These are phyloP conservation scores for Euborellia annulipes DNA, from an alignment of 1,140 invertebrate species.

Conservation along the genomic window DNA sequence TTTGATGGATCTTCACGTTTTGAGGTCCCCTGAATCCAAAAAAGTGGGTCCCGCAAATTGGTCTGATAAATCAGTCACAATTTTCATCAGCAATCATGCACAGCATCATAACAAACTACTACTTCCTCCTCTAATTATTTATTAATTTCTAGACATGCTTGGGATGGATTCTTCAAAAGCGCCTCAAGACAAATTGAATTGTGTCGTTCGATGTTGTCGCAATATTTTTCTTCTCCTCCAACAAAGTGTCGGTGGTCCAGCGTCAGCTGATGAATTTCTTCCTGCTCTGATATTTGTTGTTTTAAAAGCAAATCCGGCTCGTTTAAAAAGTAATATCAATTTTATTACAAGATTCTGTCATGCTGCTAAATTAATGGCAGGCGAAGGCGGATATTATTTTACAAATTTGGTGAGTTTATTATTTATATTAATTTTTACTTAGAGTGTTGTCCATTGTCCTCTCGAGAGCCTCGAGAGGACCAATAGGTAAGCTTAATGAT, in stretches of 20 bases:
- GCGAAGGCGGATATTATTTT: constrained; percentile 97
- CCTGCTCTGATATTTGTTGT: constrained; percentile 94
- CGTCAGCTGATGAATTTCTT: constrained; percentile 94
- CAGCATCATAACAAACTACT: no score
- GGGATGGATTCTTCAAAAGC: constrained; percentile 86
- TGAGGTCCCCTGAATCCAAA: no score
- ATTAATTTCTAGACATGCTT: constrained; percentile 50
- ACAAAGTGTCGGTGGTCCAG: constrained; percentile 56
- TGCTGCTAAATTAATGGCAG: constrained; percentile 80
- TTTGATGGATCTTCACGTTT: no score
- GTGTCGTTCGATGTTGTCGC: constrained; percentile 78
- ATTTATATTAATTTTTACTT: no score
- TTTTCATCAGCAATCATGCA: no score
- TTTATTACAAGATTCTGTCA: constrained; percentile 92
- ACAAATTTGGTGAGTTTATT: constrained; percentile 88
- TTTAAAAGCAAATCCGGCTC: constrained; percentile 92
- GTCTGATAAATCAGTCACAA: no score
- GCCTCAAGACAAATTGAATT: constrained; percentile 86
- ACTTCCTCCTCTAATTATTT: no score
- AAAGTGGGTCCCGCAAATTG: no score
- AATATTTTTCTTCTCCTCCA: constrained; percentile 80
- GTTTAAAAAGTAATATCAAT: constrained; percentile 94
- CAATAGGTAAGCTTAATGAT: no score
- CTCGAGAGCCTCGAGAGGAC: no score
- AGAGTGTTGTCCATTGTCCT: no score